Conservation (phyloP, 2,113 vertebrate species). For the Cheirogaleus medius region DNA sequence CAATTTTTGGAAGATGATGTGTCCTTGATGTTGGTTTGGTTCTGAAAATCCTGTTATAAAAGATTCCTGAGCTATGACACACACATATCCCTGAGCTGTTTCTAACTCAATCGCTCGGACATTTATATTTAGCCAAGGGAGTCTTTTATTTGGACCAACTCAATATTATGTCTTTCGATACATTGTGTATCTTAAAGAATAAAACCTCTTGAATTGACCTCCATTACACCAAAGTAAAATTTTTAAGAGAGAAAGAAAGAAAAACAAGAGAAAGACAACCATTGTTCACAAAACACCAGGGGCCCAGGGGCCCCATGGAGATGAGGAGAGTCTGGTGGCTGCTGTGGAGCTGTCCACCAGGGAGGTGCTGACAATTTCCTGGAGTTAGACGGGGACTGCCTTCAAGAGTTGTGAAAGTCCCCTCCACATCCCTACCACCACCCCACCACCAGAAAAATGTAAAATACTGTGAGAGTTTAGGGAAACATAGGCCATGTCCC, state of each 20-base stretch:
- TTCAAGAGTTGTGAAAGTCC: not conserved
- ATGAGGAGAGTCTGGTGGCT: not conserved
- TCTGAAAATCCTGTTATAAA: constrained; percentile 61
- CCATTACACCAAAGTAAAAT: not conserved
- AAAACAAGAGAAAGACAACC: not conserved
- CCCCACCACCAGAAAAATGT: not conserved
- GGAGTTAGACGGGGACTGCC: not conserved
- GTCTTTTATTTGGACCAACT: constrained; percentile 45
- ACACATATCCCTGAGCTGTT: constrained; percentile 14
- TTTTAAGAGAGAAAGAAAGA: not conserved
- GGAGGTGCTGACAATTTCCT: constrained; percentile 70
- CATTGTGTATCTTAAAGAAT: constrained; percentile 24
- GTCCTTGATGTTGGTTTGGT: constrained; percentile 59
- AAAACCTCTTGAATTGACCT: not conserved
- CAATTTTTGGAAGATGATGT: constrained; percentile 75
- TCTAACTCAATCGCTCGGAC: constrained; percentile 9
- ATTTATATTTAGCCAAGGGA: constrained; percentile 58
- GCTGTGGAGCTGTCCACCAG: constrained; percentile 73
- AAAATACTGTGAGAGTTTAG: not conserved
- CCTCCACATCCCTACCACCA: not conserved
- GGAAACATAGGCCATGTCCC: not conserved
- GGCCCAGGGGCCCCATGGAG: not conserved
- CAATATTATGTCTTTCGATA: constrained; percentile 26
- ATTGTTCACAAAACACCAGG: not conserved
- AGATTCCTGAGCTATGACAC: constrained; percentile 74